phyloP scores from a whole-genome alignment of 1,140 invertebrate genomes.

The Chymomyza costata region DNA sequence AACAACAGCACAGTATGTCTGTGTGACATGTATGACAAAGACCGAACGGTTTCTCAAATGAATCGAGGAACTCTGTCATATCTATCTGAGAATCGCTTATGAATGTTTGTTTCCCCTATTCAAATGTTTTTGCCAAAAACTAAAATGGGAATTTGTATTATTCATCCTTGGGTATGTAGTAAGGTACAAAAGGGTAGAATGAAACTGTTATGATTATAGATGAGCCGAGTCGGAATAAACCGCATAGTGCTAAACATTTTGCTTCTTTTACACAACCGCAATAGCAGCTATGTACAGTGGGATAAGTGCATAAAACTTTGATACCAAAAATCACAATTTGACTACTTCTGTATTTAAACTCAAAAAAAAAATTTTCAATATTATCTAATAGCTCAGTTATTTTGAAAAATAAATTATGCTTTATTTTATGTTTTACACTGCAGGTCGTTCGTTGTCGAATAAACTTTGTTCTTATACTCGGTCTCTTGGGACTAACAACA shows the following conservation, averaged over 20 bases:
- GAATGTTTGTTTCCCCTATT: constrained; percentile 61
- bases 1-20: background rate
- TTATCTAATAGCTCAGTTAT: no score
- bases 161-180: constrained; percentile 16
- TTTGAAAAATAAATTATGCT: no score
- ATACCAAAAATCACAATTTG: background rate
- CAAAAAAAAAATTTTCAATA: no score
- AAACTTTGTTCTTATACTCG: no score
- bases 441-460: no score
- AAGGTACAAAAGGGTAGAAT: constrained; percentile 2
- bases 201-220: constrained; percentile 1
- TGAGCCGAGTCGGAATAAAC: constrained; percentile 8
- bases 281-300: constrained; percentile 53
- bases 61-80: no score
- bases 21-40: no score
- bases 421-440: no score
- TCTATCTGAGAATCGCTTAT: constrained; percentile 22
- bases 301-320: background rate
- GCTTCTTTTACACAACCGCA: constrained; percentile 66
- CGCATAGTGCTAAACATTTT: constrained; percentile 65
- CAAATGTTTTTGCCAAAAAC: constrained; percentile 42
- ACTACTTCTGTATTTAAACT: no score
- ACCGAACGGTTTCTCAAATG: no score
- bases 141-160: constrained; percentile 54
- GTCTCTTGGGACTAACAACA: no score